A percentile compares a stretch with the other conserved stretches of the same genome.
phyloP scores from a whole-genome alignment of 2,797 vertebrate species.

The Gobio occitaniae region DNA sequence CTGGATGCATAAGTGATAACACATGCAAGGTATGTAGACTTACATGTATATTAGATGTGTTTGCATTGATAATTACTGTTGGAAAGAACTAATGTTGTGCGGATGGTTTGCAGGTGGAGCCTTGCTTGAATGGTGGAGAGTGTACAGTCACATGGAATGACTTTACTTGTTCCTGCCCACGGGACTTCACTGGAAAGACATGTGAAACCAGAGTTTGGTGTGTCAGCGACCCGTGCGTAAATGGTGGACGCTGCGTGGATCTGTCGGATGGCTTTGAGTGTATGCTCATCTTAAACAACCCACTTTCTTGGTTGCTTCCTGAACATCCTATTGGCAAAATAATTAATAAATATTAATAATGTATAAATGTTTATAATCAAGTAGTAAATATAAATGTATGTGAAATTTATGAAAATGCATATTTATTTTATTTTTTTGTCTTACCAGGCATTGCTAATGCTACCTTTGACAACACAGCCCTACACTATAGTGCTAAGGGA shows the following conservation, averaged over 20 bases:
- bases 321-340: not conserved
- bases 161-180: slow-evolving; percentile 85
- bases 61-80: not conserved
- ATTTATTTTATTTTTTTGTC: not conserved
- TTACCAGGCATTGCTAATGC: slow-evolving; percentile 85
- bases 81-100: not conserved
- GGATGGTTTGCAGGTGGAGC: slow-evolving; percentile 67
- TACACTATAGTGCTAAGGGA: slow-evolving; percentile 78
- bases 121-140: slow-evolving; percentile 86
- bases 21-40: slow-evolving; percentile 80
- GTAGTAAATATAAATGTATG: not conserved
- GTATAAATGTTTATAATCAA: not conserved
- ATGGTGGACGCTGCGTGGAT: slow-evolving; percentile 83
- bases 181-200: slow-evolving; percentile 83
- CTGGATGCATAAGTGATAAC: slow-evolving; percentile 87
- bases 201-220: slow-evolving; percentile 90
- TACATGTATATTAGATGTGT: not conserved
- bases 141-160: slow-evolving; percentile 93
- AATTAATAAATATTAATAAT: not conserved
- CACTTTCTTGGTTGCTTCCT: not conserved
- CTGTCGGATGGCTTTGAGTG: slow-evolving; percentile 90
- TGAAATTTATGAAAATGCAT: not conserved
- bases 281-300: slow-evolving; percentile 71
- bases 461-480: slow-evolving; percentile 81
- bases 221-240: slow-evolving; percentile 81